Base-by-base conservation (phyloP, 2,888 invertebrate species). In the Phania funesta region DNA sequence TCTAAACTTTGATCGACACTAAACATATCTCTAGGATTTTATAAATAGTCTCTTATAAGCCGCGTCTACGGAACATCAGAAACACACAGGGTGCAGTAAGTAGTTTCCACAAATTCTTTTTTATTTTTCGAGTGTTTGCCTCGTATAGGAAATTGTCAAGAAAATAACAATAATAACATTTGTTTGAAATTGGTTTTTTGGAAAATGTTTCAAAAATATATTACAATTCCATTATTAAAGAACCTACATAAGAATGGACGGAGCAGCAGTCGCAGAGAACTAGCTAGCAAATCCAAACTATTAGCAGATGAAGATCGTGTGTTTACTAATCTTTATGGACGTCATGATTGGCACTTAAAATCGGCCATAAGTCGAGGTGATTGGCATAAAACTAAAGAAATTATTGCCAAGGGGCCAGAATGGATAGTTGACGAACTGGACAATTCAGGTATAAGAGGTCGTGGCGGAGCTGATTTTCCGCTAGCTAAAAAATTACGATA, bases 401-500 rank as follows among this genome's bases (percentile, higher is more conserved):
- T 99, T 71, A 87, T 99, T 13, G 88, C 94, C 29, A 99, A 98
- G 91, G 99, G 99, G 44, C 91, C 95, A 1, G 98, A 99, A 56
- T 99, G 99, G 98, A 98, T 99, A 85, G 94, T 99, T 87, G 96
- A 96, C 92, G 98, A 99, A 92, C 93, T 99, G 44, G 97, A 97
- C 90, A 93, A 94, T 13, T 98, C 98, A 0, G 99, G 99, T 29
- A 92, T 99, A 20, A 93, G 99, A 83, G 99, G 99, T 5, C 94
- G 99, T 52, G 99, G 99, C 4, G 99, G 99, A 3, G 99, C 98
- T 48, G 99, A 99, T 84, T 99, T 98, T 90, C 99, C 98, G 0
- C 95, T 98, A 4, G 99, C 99, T 8, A 96, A 99, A 97, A 99
- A 99, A 91, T 99, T 99, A 98, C 97, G 98, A 16, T 99, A 99